Evolutionary conservation across 2,797 vertebrate genomes (phyloP), one percentile per base, ranked within the genome.

Genomic region (Gastrophryne carolinensis): DNA sequence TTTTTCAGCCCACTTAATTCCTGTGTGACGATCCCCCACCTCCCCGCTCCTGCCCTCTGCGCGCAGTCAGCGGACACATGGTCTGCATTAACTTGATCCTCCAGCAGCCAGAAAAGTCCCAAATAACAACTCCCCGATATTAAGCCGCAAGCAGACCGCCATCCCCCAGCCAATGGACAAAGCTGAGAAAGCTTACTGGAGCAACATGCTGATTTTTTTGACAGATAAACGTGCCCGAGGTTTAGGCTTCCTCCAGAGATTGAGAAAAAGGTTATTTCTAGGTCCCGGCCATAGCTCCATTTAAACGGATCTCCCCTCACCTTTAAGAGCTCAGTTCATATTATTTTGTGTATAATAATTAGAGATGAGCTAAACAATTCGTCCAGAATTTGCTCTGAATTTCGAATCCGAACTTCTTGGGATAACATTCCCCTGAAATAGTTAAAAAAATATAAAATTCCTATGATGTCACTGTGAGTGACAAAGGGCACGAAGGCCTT

Each of bases 11-110:
- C 44, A 24, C 30, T 41, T 39, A 32, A 56, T 72, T 50, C 37
- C 30, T 35, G 49, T 65, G 24, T 52, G 67, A 49, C 54, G 26
- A 50, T 56, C 58, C 69, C 67, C 34, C 54, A 54, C 34, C 52
- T 57, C 53, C 52, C 63, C 32, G 26, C 24, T 47, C 12, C 26
- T 64, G 50, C 61, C 24, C 37, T 62, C 37, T 30, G 8, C 50
- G 27, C 63, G 49, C 27, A 65, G 50, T 69, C 56, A 69, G 49
- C 58, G 56, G 32, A 70, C 58, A 71, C 52, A 56, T 62, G 58
- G 74, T 69, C 56, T 70, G 57, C 26, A 76, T 76, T 76, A 76
- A 63, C 49, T 57, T 65, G 49, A 65, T 65, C 52, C 67, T 34
- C 53, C 8, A 32, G 27, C 60, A 58, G 67, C 67, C 47, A 65